phyloP scores from a whole-genome alignment of 1,140 invertebrate species.

The Phymorhynchus buccinoides region DNA sequence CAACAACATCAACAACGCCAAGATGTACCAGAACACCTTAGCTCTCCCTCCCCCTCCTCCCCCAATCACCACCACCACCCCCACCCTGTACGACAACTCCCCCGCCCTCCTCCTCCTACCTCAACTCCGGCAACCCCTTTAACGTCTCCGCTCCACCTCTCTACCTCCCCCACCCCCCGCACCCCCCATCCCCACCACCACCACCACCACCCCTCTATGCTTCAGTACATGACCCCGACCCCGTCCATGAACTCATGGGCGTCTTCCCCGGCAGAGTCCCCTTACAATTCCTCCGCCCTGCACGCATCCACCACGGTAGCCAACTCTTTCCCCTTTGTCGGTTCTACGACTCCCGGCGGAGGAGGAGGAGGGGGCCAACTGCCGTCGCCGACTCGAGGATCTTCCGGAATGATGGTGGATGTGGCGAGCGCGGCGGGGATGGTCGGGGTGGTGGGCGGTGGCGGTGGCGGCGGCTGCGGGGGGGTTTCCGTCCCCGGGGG shows the following conservation, averaged over 20 bases:
- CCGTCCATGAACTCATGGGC: conserved; percentile 39
- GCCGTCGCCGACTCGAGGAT: conserved; percentile 53
- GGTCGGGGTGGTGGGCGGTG: conserved; percentile 44
- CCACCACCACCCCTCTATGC: conserved; percentile 29
- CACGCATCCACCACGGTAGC: conserved; percentile 52
- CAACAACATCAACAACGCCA: conserved; percentile 12
- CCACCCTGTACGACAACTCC: conserved; percentile 23
- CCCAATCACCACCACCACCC: not conserved
- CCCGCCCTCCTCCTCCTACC: conserved; percentile 50
- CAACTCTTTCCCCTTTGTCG: conserved; percentile 56
- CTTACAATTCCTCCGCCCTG: conserved; percentile 57
- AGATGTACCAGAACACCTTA: conserved; percentile 39
- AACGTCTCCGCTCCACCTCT: too few relatives aligned
- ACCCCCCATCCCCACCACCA: conserved; percentile 50
- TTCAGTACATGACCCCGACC: too few relatives aligned
- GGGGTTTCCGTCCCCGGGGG: not conserved
- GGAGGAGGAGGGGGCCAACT: conserved; percentile 47
- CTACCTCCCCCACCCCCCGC: conserved; percentile 69
- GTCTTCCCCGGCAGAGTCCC: conserved; percentile 53
- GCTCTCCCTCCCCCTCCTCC: conserved; percentile 23
- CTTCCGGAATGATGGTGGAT: too few relatives aligned
- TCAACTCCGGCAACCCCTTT: conserved; percentile 57
- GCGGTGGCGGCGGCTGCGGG: not conserved
- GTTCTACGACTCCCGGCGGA: conserved; percentile 57
- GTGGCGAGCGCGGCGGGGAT: too few relatives aligned